Evolutionary conservation across 2,888 invertebrate species (phyloP), one percentile per base, ranked within the genome.

Genomic region (Noctua janthe): DNA sequence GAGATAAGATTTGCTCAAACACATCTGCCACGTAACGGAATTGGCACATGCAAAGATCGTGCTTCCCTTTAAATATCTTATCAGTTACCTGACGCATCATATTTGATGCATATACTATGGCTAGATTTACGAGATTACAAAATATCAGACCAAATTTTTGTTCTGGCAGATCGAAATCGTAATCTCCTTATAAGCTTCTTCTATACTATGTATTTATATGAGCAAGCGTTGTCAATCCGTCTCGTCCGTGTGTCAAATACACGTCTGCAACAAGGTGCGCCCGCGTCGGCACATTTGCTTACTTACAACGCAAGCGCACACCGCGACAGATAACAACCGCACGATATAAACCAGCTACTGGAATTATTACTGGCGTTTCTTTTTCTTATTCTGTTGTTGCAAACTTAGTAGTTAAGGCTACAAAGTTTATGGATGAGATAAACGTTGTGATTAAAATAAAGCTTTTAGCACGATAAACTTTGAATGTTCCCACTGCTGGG

Each of bases 231-330:
- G 74, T 67, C 62, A 7, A 70, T 78, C 20, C 54, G 70, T 17
- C 11, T 17, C 4, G 15, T 43, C 72, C 56, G 78, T 86, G 8
- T 86, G 86, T 86, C 74, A 56, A 49, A 72, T 66, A 69, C 76
- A 78, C 71, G 78, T 83, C 71, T 62, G 80, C 66, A 75, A 75
- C 81, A 74, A 86, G 82, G 86, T 86, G 86, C 77, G 84, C 72
- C 78, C 71, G 69, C 56, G 84, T 49, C 82, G 81, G 71, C 83
- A 88, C 81, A 85, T 87, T 85, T 88, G 88, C 88, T 85, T 88
- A 88, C 88, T 86, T 86, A 86, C 84, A 29, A 64, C 56, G 76
- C 78, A 73, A 73, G 80, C 77, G 79, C 83, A 75, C 69, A 75
- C 64, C 51, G 67, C 56, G 67, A 87, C 79, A 84, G 84, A 84